Evolutionary conservation across 2,888 invertebrate genomes (phyloP).

Genomic region (Drosophila vallismaia): DNA sequence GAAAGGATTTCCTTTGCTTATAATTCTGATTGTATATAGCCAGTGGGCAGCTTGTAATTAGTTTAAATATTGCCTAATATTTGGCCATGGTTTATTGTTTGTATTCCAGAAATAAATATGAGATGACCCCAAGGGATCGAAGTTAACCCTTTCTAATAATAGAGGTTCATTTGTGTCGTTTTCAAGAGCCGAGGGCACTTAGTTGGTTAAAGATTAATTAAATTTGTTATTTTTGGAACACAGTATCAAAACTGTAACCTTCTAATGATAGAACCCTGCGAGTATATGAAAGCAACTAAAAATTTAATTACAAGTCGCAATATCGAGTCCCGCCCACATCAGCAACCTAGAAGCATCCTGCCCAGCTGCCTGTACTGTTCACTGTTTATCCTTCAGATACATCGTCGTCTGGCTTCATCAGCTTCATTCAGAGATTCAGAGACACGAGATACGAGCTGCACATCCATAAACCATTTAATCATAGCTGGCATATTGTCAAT

Average conservation of each 20-base stretch:
- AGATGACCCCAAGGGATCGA: neutral
- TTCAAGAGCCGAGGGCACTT: neutral
- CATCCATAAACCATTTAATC: conserved; percentile 41
- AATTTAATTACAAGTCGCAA: conserved; percentile 28
- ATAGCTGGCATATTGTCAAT: conserved; percentile 62
- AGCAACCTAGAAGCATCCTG: conserved; percentile 20
- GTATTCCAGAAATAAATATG: neutral
- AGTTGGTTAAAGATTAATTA: neutral
- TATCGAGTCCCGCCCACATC: conserved; percentile 16
- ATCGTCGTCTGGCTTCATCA: neutral
- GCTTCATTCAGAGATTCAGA: neutral
- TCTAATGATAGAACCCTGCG: neutral
- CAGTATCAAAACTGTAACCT: neutral
- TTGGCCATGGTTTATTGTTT: neutral
- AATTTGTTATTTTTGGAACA: neutral
- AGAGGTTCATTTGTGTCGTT: neutral
- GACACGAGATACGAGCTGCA: neutral
- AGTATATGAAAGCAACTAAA: conserved; percentile 3
- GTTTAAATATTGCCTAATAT: conserved; percentile 25
- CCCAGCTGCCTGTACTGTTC: conserved; percentile 14
- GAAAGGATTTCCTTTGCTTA: conserved; percentile 18
- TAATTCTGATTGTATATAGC: conserved; percentile 21
- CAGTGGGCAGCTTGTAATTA: conserved; percentile 18
- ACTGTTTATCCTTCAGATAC: conserved; percentile 8
- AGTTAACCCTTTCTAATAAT: neutral